Base-by-base conservation (phyloP, 2,797 vertebrate genomes). In the Sylvia borin region DNA sequence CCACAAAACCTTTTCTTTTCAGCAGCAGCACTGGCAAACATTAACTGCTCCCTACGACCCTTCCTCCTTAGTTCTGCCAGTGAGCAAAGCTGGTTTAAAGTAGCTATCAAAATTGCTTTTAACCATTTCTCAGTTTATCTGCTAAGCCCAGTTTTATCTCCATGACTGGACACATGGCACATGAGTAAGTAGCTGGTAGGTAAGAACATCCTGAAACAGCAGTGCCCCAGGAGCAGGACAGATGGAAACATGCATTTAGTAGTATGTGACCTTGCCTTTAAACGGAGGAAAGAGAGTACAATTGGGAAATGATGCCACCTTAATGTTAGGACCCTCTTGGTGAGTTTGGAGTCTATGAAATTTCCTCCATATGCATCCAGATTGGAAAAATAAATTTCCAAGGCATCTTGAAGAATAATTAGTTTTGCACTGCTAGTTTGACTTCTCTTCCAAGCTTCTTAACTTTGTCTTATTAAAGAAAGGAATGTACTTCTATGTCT, bases 361-460 rank as follows among this genome's bases (percentile, higher is more conserved):
- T 57, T 61, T 74, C 76, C 76, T 67, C 72, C 57, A 57, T 14
- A 32, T 45, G 61, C 45, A 95, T 79, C 43, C 50, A 74, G 42
- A 88, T 27, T 66, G 70, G 60, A 94, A 88, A 92, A 27, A 45
- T 2, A 47, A 45, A 78, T 42, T 83, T 91, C 67, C 88, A 92
- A 80, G 80, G 74, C 67, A 89, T 88, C 60, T 24, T 68, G 50
- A 88, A 92, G 81, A 95, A 78, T 62, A 83, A 72, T 7, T 88
- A 58, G 25, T 47, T 92, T 68, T 82, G 43, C 65, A 93, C 90
- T 88, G 83, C 88, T 76, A 79, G 29, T 4, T 0, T 47, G 60
- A 86, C 53, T 82, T 88, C 60, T 85, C 42, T 76, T 81, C 60
- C 70, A 85, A 74, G 48, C 27, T 72, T 45, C n/a, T 75, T 66